Percentiles rank a stretch among this genome's conserved stretches.
Conservation (phyloP, 2,797 vertebrate genomes). For the Pseudotriccus pelzelni region DNA sequence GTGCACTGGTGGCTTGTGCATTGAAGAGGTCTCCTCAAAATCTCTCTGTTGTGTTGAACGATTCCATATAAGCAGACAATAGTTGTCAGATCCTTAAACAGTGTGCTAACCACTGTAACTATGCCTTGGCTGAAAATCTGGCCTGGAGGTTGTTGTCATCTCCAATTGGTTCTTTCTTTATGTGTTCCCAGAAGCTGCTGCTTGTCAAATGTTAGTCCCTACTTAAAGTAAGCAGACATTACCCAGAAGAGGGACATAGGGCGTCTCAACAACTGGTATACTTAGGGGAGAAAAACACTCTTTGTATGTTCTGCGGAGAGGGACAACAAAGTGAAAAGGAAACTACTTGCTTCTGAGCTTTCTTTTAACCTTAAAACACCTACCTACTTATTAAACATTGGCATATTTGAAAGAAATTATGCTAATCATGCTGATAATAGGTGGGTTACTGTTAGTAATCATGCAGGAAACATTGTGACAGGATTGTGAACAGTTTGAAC, state of each 20-base stretch:
- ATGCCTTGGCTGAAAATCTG: not conserved
- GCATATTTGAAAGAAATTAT: constrained; percentile 24
- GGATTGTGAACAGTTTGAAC: not conserved
- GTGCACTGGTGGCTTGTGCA: not conserved
- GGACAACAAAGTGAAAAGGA: not conserved
- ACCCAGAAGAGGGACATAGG: not conserved
- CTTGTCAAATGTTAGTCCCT: not conserved
- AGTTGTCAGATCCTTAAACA: not conserved
- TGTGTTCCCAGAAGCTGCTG: not conserved
- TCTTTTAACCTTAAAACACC: constrained; percentile 14
- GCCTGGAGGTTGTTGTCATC: not conserved
- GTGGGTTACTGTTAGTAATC: not conserved
- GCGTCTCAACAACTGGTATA: not conserved
- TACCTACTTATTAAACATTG: not conserved
- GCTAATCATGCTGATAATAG: constrained; percentile 11
- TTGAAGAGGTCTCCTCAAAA: not conserved
- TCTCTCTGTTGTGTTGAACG: not conserved
- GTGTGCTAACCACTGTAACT: not conserved
- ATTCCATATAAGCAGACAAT: not conserved
- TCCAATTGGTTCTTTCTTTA: not conserved
- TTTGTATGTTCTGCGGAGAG: not conserved
- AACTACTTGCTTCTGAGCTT: constrained; percentile 1
- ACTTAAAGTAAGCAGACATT: not conserved
- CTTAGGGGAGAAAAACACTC: not conserved
- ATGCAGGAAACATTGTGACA: not conserved